Evolutionary conservation across 2,888 invertebrate species (phyloP), one percentile per base, ranked within the genome.

Genomic region (Drosophila eohydei): DNA sequence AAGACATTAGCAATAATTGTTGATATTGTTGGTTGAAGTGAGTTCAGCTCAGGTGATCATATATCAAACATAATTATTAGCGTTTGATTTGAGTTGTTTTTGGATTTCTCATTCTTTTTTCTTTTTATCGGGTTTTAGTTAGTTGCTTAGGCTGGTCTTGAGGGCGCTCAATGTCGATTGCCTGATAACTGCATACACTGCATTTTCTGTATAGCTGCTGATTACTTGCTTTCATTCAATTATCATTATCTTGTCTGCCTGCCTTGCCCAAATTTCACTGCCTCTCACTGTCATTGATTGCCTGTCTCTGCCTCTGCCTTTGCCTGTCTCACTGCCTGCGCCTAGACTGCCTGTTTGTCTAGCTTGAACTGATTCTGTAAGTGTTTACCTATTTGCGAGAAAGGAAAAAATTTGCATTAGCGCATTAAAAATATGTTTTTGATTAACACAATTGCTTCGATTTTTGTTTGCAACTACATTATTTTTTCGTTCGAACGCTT

Each of bases 371-470:
- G 85, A 88, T 74, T 75, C 68, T 86, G 90, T 89, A 84, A 89
- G 90, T 88, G 89, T 87, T 86, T 88, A 91, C 91, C 91, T 91
- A 91, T 88, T 91, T 90, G 85, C 90, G 82, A 88, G 81, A 91
- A 86, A 89, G 84, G 89, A 90, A 80, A 90, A 91, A 91, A 91
- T 82, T 80, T 87, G 55, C 52, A 88, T 90, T 89, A 89, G 87
- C 79, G 50, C 69, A 77, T 75, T 69, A 71, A 73, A 70, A 48
- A 67, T 64, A 48, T 30, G 63, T 58, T 65, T 40, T 46, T 44
- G 56, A 12, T 67, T 57, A 40, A 56, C 54, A 59, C 72, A 78
- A 54, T 71, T 68, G 67, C 36, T 59, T 63, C 52, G 58, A 38
- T 58, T 51, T 26, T 67, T 41, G 36, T 50, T 63, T 67, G 55